Conservation (phyloP, 2,113 vertebrate genomes). For the Phylloscopus trochiloides region DNA sequence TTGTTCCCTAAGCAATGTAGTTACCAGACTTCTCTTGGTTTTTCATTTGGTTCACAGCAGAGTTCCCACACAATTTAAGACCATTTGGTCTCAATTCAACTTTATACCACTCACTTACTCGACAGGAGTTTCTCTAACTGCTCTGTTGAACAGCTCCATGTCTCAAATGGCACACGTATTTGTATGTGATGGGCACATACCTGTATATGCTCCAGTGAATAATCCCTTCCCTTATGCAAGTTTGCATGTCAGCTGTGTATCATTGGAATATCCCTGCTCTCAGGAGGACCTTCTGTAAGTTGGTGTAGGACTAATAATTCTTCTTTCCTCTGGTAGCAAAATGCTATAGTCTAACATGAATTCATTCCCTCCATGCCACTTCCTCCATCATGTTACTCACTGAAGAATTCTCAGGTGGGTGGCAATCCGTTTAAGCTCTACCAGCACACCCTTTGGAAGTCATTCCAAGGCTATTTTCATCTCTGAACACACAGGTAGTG, state of each 20-base stretch:
- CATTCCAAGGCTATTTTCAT: not conserved
- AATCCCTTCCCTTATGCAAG: not conserved
- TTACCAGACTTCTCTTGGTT: not conserved
- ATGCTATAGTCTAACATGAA: not conserved
- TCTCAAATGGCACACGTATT: not conserved
- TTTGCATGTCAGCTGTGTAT: not conserved
- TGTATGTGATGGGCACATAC: not conserved
- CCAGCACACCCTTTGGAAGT: not conserved
- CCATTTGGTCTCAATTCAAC: not conserved
- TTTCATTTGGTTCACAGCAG: not conserved
- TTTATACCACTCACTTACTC: not conserved
- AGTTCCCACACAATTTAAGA: not conserved
- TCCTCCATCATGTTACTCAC: not conserved
- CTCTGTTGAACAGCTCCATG: not conserved
- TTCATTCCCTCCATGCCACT: not conserved
- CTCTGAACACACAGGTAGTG: not conserved
- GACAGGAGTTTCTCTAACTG: not conserved
- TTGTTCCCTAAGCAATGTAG: not conserved
- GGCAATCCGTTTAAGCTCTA: not conserved
- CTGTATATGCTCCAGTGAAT: not conserved
- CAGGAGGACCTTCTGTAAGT: not conserved
- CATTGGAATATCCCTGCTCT: not conserved
- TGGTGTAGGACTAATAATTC: not conserved
- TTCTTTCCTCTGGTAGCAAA: not conserved
- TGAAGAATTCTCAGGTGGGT: not conserved